Conservation (phyloP, 2,797 vertebrate species). For the Muscicapa comitata region DNA sequence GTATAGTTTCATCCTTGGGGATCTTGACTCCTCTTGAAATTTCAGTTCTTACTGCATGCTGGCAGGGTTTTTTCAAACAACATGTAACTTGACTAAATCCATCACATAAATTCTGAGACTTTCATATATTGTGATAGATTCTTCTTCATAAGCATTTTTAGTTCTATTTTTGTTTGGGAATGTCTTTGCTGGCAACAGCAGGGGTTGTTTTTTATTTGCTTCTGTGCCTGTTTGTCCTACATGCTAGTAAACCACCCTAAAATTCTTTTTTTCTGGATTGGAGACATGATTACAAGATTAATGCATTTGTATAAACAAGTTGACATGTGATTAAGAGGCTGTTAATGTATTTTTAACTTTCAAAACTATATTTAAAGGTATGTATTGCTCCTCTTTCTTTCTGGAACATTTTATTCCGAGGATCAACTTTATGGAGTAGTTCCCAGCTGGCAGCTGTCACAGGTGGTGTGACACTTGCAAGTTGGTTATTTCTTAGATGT, state of each 20-base stretch:
- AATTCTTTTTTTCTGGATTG: neutral
- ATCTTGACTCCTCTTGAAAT: neutral
- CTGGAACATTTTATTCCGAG: slow-evolving; percentile 25
- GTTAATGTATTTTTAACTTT: slow-evolving; percentile 35
- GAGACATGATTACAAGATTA: neutral
- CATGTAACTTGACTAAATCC: neutral
- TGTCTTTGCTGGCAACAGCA: neutral
- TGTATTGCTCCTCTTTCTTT: neutral
- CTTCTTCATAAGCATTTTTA: neutral
- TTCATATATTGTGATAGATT: neutral
- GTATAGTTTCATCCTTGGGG: neutral
- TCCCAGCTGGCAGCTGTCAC: neutral
- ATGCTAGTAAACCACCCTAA: neutral
- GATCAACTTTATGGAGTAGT: neutral
- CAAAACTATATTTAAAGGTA: neutral
- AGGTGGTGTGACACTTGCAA: neutral
- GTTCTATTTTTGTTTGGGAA: neutral
- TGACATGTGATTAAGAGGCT: neutral
- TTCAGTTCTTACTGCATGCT: neutral
- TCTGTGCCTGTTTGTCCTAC: neutral
- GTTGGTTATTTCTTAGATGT: neutral
- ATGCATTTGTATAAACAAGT: neutral
- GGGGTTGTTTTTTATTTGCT: neutral
- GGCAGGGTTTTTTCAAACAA: neutral
- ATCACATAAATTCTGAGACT: neutral